These are phyloP conservation scores for Poecile montanus DNA, from an alignment of 2,797 vertebrate genomes.

Conservation along the genomic window DNA sequence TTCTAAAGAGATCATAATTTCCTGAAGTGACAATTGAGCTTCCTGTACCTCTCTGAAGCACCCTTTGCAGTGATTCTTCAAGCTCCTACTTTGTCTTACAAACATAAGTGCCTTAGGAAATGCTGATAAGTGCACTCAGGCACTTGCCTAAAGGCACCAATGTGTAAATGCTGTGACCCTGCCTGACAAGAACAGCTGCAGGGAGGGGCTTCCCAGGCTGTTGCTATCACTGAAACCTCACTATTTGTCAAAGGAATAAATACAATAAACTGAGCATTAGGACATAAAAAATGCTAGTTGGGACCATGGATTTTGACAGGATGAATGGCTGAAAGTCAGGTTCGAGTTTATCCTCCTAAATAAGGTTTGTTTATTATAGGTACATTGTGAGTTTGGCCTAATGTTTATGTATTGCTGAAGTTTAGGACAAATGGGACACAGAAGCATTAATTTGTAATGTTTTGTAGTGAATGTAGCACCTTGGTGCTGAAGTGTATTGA, in stretches of 20 bases:
- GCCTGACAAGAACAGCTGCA: not conserved
- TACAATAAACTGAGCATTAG: not conserved
- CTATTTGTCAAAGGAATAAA: not conserved
- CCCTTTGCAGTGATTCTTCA: not conserved
- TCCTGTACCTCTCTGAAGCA: constrained; percentile 29
- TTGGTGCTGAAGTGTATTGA: not conserved
- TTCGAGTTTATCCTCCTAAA: not conserved
- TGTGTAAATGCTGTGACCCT: not conserved
- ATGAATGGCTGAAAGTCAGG: not conserved
- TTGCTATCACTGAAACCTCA: not conserved
- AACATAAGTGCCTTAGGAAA: constrained; percentile 22
- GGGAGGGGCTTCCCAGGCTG: not conserved
- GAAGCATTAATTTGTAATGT: not conserved
- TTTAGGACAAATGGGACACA: not conserved
- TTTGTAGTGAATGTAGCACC: not conserved
- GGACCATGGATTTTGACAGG: not conserved
- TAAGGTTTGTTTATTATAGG: not conserved
- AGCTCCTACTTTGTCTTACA: constrained; percentile 18
- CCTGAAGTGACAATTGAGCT: constrained; percentile 43
- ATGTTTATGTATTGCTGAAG: not conserved
- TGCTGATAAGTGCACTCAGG: not conserved
- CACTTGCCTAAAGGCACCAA: not conserved
- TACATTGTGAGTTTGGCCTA: not conserved
- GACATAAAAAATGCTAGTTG: not conserved
- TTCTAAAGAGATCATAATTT: not conserved